A percentile compares a stretch with the other conserved stretches of the same genome.
phyloP scores from a whole-genome alignment of 1,140 invertebrate species.

The Archivesica marissinica region DNA sequence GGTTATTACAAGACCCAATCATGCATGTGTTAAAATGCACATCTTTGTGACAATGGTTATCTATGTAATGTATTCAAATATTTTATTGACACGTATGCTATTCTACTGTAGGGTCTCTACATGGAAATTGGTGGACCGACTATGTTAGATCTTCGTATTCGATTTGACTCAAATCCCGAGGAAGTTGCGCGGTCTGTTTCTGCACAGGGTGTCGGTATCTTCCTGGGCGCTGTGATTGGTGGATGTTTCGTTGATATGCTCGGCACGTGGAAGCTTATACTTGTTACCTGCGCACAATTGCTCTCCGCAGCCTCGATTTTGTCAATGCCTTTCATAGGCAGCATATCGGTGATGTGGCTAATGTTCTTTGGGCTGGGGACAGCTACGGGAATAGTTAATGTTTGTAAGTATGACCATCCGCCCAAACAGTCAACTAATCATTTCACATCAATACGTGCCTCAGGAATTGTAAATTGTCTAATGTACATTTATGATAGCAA shows the following conservation, averaged over 20 bases:
- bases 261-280: constrained; percentile 25
- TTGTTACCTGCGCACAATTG: constrained; percentile 17
- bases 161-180: constrained; percentile 23
- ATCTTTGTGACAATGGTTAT: too few relatives aligned
- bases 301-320: constrained; percentile 13
- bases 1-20: too few relatives aligned
- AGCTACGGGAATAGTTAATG: constrained; percentile 43
- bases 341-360: constrained; percentile 10
- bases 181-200: constrained; percentile 40
- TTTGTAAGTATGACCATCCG: constrained; percentile 53
- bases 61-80: too few relatives aligned
- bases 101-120: constrained; percentile 48
- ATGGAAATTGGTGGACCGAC: constrained; percentile 52
- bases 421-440: too few relatives aligned
- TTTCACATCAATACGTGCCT: too few relatives aligned
- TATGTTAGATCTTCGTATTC: constrained; percentile 47
- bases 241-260: constrained; percentile 42
- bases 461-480: too few relatives aligned
- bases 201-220: constrained; percentile 18
- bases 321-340: constrained; percentile 33
- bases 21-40: too few relatives aligned
- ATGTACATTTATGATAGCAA: too few relatives aligned
- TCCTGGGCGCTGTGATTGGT: constrained; percentile 33
- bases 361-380: constrained; percentile 49
- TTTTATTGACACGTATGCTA: too few relatives aligned